These are phyloP conservation scores for Tychaedon coryphoeus DNA, from an alignment of 2,113 vertebrate species.

Conservation along the genomic window DNA sequence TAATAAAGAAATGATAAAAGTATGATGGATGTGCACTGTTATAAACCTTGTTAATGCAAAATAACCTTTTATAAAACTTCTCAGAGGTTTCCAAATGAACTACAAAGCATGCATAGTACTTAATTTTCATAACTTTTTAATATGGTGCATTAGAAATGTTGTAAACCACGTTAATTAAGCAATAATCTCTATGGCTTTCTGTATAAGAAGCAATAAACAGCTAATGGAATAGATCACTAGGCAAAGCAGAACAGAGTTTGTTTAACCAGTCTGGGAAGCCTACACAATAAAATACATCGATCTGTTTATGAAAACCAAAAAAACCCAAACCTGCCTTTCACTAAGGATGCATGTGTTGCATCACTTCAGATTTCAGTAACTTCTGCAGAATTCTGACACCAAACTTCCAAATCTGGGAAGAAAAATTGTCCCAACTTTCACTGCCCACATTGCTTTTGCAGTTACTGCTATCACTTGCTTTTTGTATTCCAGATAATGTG, in stretches of 20 bases:
- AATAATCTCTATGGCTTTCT: constrained; percentile 71
- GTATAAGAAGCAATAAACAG: constrained; percentile 66
- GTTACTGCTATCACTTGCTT: neutral
- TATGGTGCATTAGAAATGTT: constrained; percentile 67
- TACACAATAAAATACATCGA: neutral
- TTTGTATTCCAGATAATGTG: neutral
- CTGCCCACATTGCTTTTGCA: neutral
- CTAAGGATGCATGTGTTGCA: neutral
- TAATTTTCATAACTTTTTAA: constrained; percentile 79
- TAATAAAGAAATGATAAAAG: constrained; percentile 54
- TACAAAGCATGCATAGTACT: constrained; percentile 56
- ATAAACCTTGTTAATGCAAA: constrained; percentile 65
- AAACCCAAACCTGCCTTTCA: neutral
- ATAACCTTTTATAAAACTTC: constrained; percentile 67
- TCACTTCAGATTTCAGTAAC: neutral
- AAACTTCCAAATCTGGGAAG: neutral
- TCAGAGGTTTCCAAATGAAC: constrained; percentile 66
- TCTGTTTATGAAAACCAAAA: neutral
- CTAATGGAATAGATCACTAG: constrained; percentile 67
- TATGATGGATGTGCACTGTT: constrained; percentile 29
- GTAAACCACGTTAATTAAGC: constrained; percentile 77
- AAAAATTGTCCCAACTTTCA: neutral
- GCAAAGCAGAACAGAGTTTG: constrained; percentile 56
- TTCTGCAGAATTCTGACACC: neutral
- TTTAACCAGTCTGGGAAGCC: constrained; percentile 52